These are phyloP conservation scores for Dorcus hopei DNA, from an alignment of 2,888 invertebrate species.

Conservation along the genomic window DNA sequence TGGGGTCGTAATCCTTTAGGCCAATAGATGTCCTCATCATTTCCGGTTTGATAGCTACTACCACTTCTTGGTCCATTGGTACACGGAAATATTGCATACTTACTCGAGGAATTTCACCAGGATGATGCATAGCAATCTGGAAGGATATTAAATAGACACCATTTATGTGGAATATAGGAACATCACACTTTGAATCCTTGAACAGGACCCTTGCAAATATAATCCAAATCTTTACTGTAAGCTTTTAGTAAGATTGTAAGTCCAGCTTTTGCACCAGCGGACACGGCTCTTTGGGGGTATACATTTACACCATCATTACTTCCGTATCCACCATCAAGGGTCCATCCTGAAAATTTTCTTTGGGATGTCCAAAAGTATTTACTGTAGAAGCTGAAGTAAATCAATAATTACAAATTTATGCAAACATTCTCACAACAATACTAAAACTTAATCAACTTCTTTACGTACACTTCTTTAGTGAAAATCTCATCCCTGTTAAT, in stretches of 20 bases:
- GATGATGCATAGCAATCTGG: slow-evolving; percentile 65
- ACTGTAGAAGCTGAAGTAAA: too few relatives aligned
- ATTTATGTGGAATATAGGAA: background rate
- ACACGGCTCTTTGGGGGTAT: slow-evolving; percentile 63
- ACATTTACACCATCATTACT: slow-evolving; percentile 52
- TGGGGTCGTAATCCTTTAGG: slow-evolving; percentile 60
- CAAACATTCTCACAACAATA: too few relatives aligned
- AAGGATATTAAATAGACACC: slow-evolving; percentile 54
- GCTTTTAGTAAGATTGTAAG: slow-evolving; percentile 57
- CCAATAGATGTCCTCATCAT: slow-evolving; percentile 72
- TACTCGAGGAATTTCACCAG: slow-evolving; percentile 65
- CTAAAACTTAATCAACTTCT: background rate
- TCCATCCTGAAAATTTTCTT: slow-evolving; percentile 49
- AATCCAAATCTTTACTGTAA: slow-evolving; percentile 57
- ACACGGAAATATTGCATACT: slow-evolving; percentile 69
- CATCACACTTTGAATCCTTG: slow-evolving; percentile 62
- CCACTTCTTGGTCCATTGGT: slow-evolving; percentile 67
- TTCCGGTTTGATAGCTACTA: slow-evolving; percentile 69
- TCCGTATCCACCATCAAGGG: slow-evolving; percentile 60
- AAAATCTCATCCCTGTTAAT: slow-evolving; percentile 58
- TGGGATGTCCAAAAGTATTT: too few relatives aligned
- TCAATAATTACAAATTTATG: too few relatives aligned
- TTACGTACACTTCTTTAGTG: slow-evolving; percentile 52
- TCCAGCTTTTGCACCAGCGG: slow-evolving; percentile 62
- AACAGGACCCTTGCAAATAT: slow-evolving; percentile 63